Conservation (phyloP, 2,797 vertebrate species). For the Geotria australis region DNA sequence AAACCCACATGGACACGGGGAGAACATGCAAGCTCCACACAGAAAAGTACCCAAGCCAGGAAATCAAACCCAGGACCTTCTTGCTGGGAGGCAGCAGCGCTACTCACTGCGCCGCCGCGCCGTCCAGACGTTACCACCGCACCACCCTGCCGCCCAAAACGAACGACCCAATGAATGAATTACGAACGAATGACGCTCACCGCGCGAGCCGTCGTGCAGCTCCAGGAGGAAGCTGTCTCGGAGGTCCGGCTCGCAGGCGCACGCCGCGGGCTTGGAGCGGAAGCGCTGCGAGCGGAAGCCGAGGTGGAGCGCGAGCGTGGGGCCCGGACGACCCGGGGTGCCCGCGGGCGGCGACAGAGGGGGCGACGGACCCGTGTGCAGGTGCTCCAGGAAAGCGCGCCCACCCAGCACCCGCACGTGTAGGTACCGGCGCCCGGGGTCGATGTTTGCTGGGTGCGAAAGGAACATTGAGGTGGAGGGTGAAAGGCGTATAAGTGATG, state of each 20-base stretch:
- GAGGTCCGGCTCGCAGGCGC: constrained; percentile 78
- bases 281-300: constrained; percentile 87
- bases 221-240: constrained; percentile 70
- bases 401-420: constrained; percentile 78
- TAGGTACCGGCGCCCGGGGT: constrained; percentile 55
- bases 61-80: too few relatives aligned
- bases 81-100: too few relatives aligned
- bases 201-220: constrained; percentile 22
- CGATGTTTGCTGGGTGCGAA: constrained; percentile 29
- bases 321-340: constrained; percentile 55
- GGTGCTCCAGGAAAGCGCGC: constrained; percentile 83
- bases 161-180: too few relatives aligned
- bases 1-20: too few relatives aligned
- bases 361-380: constrained; percentile 22
- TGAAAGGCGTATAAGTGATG: too few relatives aligned
- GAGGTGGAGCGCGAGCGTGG: constrained; percentile 56
- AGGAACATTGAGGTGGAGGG: not conserved
- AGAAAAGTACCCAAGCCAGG: too few relatives aligned
- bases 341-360: constrained; percentile 21
- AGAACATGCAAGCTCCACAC: too few relatives aligned
- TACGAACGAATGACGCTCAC: too few relatives aligned
- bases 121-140: too few relatives aligned
- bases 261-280: constrained; percentile 62
- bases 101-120: too few relatives aligned
- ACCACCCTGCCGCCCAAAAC: too few relatives aligned